phyloP scores from a whole-genome alignment of 2,113 vertebrate species.

The Cacatua alba region DNA sequence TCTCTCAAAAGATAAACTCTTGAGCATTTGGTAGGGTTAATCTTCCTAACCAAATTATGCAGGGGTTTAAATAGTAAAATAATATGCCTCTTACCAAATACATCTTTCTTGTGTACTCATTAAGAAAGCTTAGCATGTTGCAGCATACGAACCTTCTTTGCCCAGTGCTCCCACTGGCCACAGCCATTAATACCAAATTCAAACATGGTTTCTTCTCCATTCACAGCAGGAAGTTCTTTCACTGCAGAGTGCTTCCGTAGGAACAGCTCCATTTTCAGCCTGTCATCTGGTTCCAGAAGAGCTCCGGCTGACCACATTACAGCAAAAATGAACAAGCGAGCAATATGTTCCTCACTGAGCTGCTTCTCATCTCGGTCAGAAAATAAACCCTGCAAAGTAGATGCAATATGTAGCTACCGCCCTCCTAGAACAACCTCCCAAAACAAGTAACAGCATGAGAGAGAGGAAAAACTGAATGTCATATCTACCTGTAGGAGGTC shows the following conservation, averaged over 20 bases:
- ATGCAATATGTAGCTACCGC: neutral
- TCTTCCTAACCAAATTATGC: neutral
- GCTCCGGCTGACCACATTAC: conserved; percentile 86
- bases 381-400: conserved; percentile 78
- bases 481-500: conserved; percentile 82
- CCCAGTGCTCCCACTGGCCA: conserved; percentile 87
- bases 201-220: conserved; percentile 82
- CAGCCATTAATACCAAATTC: conserved; percentile 77
- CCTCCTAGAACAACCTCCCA: neutral
- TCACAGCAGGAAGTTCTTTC: conserved; percentile 77
- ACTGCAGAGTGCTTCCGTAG: conserved; percentile 65
- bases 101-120: neutral
- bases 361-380: conserved; percentile 73
- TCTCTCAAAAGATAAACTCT: neutral
- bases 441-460: neutral
- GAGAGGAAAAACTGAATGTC: neutral
- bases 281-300: conserved; percentile 82
- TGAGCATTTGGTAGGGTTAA: neutral
- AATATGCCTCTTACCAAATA: neutral
- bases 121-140: neutral
- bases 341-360: conserved; percentile 59
- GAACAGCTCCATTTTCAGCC: conserved; percentile 83
- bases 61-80: neutral
- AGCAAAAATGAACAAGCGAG: conserved; percentile 80
- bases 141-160: conserved; percentile 73